Conservation (phyloP, 1,140 invertebrate species). For the Pseudomyrmex dendroicus region DNA sequence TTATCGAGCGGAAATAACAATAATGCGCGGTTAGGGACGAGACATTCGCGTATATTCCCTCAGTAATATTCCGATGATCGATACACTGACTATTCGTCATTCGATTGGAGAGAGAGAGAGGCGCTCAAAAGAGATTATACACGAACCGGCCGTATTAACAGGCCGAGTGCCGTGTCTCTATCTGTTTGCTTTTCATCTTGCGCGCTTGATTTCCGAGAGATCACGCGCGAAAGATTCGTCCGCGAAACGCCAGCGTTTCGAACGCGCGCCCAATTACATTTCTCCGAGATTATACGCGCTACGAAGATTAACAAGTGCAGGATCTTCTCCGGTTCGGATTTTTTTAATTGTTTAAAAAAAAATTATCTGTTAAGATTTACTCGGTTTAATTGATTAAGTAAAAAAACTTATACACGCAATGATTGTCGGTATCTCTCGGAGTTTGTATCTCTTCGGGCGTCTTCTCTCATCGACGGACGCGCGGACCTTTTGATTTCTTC, state of each 20-base stretch:
- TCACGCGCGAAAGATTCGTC: conserved; percentile 8
- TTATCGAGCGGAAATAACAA: conserved; percentile 31
- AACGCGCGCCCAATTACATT: not conserved
- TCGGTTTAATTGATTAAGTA: no score
- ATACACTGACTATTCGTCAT: conserved; percentile 46
- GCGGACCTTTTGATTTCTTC: no score
- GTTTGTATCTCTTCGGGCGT: no score
- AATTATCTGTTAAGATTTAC: no score
- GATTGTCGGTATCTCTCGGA: no score
- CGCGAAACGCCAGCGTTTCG: not conserved
- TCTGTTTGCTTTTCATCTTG: conserved; percentile 48
- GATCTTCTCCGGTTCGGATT: no score
- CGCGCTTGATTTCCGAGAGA: not conserved
- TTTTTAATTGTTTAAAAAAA: no score
- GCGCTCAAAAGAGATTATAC: conserved; percentile 26
- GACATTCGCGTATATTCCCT: not conserved
- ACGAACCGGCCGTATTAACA: conserved; percentile 14
- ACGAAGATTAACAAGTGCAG: not conserved
- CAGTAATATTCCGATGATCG: conserved; percentile 29
- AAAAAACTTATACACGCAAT: no score
- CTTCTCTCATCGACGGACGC: no score
- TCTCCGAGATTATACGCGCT: conserved; percentile 8
- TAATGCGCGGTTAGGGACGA: not conserved
- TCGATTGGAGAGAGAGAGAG: not conserved
- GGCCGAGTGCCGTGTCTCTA: not conserved